phyloP scores from a whole-genome alignment of 2,888 invertebrate genomes.

The Lagria hirta region DNA sequence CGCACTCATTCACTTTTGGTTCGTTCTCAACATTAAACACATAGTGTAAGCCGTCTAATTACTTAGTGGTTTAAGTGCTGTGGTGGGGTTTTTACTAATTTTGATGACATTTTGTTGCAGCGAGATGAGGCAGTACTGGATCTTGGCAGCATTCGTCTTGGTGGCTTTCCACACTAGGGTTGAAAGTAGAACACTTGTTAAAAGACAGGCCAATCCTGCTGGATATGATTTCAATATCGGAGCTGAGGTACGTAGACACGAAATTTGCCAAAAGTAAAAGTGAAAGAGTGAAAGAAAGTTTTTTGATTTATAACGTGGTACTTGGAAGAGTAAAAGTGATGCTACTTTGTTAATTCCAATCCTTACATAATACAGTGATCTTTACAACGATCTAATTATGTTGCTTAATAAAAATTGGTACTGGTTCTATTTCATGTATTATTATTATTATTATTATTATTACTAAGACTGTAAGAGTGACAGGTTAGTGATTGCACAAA shows the following conservation, averaged over 20 bases:
- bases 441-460: too few species aligned
- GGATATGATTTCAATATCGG: slow-evolving; percentile 4
- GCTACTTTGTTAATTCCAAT: too few species aligned
- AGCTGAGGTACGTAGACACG: too few species aligned
- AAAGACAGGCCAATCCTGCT: slow-evolving; percentile 44
- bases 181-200: slow-evolving; percentile 44
- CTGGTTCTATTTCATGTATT: too few species aligned
- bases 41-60: too few species aligned
- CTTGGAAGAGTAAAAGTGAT: slow-evolving; percentile 24
- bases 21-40: slow-evolving; percentile 44
- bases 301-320: slow-evolving; percentile 14
- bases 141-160: slow-evolving; percentile 39
- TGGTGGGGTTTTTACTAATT: too few species aligned
- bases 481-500: too few species aligned
- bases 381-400: too few species aligned
- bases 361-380: too few species aligned
- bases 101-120: slow-evolving; percentile 44
- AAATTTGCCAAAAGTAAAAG: slow-evolving; percentile 12
- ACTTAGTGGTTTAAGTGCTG: too few species aligned
- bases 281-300: slow-evolving; percentile 24
- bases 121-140: slow-evolving; percentile 47
- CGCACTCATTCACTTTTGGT: slow-evolving; percentile 52
- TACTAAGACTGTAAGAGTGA: too few species aligned
- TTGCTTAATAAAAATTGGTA: too few species aligned
- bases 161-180: slow-evolving; percentile 37